Percentiles rank a stretch among this genome's conserved stretches.
phyloP scores from a whole-genome alignment of 2,113 vertebrate genomes.

The Nansenia antarctica region DNA sequence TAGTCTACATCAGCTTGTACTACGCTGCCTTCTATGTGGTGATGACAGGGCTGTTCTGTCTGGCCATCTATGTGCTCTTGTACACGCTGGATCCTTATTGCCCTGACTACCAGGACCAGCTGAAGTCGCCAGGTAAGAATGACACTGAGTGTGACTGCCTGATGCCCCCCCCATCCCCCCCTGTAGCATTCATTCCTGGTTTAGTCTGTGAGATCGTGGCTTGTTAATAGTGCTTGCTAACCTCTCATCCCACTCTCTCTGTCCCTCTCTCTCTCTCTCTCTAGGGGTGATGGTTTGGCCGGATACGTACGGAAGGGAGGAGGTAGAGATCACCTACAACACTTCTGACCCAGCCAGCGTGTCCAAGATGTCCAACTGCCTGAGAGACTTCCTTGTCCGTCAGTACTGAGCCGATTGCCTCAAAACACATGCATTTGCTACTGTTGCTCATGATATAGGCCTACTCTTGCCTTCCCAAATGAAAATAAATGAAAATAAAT shows the following conservation, averaged over 20 bases:
- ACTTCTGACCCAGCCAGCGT: conserved; percentile 74
- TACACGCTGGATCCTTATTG: conserved; percentile 80
- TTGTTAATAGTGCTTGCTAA: neutral
- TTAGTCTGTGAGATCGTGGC: too few species aligned
- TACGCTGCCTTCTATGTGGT: conserved; percentile 88
- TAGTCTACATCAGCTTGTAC: conserved; percentile 91
- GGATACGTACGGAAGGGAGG: conserved; percentile 77
- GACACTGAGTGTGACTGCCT: neutral
- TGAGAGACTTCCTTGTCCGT: conserved; percentile 80
- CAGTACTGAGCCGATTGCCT: conserved; percentile 36
- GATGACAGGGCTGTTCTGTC: conserved; percentile 79
- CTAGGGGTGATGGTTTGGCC: conserved; percentile 86
- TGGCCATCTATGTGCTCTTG: conserved; percentile 84
- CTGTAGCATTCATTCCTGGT: neutral
- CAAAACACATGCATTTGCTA: neutral
- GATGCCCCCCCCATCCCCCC: neutral
- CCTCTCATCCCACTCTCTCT: neutral
- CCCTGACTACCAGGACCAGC: conserved; percentile 86
- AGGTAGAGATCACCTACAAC: conserved; percentile 81
- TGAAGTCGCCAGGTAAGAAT: conserved; percentile 83
- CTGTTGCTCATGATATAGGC: too few species aligned
- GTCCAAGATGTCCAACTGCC: conserved; percentile 68
- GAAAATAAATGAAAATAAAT: too few species aligned
- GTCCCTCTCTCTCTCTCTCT: neutral
- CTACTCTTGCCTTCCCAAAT: too few species aligned